Percentiles rank a stretch among this genome's conserved stretches.
Conservation (phyloP, 1,140 invertebrate species). For the Probaryconus sp. region DNA sequence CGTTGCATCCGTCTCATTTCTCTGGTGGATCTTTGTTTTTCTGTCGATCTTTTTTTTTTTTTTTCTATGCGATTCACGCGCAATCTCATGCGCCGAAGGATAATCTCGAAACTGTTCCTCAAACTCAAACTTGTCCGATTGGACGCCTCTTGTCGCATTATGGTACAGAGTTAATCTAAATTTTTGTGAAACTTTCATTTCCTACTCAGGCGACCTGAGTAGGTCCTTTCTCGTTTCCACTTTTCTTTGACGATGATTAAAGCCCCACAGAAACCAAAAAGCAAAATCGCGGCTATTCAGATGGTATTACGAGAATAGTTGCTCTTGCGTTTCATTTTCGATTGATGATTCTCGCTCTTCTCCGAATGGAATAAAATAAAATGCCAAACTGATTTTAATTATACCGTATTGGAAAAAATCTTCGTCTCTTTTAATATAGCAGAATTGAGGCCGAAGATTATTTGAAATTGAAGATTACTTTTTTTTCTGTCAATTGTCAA, state of each 20-base stretch:
- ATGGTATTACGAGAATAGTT: slow-evolving; percentile 9
- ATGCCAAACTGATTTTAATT: too few species aligned
- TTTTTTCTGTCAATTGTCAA: too few species aligned
- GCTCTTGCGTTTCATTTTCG: slow-evolving; percentile 2
- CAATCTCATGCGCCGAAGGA: slow-evolving; percentile 43
- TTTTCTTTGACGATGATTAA: slow-evolving; percentile 58
- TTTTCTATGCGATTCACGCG: slow-evolving; percentile 15
- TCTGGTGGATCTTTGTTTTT: slow-evolving; percentile 35
- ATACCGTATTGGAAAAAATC: too few species aligned
- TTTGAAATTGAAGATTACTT: too few species aligned
- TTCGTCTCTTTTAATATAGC: too few species aligned
- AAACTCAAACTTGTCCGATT: slow-evolving; percentile 73
- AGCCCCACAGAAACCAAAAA: slow-evolving; percentile 22
- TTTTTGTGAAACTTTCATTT: slow-evolving; percentile 53
- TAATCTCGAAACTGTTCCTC: slow-evolving; percentile 66
- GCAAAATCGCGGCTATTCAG: slow-evolving; percentile 2
- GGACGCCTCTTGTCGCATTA: slow-evolving; percentile 70
- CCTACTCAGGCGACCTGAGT: slow-evolving; percentile 37
- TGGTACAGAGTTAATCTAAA: slow-evolving; percentile 71
- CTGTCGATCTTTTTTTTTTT: neutral
- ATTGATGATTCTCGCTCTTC: too few species aligned
- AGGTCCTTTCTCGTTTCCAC: slow-evolving; percentile 31
- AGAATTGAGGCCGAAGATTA: too few species aligned
- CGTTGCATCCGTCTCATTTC: slow-evolving; percentile 36
- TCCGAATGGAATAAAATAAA: too few species aligned